phyloP scores from a whole-genome alignment of 2,888 invertebrate genomes.

The Apamea anceps region DNA sequence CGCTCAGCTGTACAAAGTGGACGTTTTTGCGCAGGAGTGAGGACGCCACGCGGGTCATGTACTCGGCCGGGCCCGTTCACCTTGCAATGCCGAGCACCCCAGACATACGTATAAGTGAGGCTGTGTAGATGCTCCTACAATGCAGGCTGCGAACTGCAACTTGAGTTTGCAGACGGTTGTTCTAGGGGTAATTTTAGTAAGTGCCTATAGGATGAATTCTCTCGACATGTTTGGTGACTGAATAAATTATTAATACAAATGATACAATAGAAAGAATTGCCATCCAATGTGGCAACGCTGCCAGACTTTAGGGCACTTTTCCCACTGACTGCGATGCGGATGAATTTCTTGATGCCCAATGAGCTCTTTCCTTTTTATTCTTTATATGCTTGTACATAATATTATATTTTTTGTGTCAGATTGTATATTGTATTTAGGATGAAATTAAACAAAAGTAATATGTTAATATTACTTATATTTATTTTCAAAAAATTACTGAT shows the following conservation, averaged over 20 bases:
- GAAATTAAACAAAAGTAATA: background rate
- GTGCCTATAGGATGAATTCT: background rate
- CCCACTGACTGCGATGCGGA: no score
- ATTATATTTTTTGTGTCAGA: no score
- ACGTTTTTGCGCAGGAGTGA: conserved; percentile 67
- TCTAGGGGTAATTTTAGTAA: background rate
- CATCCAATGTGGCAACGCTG: no score
- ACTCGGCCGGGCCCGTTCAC: conserved; percentile 79
- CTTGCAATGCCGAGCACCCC: conserved; percentile 85
- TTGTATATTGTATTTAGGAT: background rate
- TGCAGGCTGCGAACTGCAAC: background rate
- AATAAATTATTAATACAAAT: background rate
- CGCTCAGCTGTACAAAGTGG: conserved; percentile 66
- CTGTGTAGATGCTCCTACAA: conserved; percentile 15
- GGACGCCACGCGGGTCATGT: conserved; percentile 63
- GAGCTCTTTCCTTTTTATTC: no score
- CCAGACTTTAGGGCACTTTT: no score
- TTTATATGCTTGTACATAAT: no score
- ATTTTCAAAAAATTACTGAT: background rate
- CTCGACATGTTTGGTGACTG: background rate
- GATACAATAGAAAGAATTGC: background rate
- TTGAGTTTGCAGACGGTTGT: background rate
- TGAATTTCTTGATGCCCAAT: no score
- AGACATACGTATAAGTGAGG: conserved; percentile 36
- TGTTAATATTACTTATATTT: background rate